Conservation (phyloP, 30 jellyfish, hydroid and myxozoan species). For the Aurelia sp. region DNA sequence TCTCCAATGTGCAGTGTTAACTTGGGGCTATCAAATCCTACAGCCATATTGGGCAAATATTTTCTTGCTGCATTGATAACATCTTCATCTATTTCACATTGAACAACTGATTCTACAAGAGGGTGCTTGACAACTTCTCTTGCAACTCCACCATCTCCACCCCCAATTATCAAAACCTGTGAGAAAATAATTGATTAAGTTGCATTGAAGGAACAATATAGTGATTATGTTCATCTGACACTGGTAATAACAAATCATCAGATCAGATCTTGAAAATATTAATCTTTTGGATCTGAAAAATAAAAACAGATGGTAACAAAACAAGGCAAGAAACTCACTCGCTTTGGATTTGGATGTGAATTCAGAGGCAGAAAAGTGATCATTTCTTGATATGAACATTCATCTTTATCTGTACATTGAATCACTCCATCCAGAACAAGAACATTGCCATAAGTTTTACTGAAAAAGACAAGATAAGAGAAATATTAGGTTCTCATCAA, state of each 20-base stretch:
- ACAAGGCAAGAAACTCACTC: background rate
- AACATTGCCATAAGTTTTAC: conserved; percentile 85
- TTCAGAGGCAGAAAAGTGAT: conserved; percentile 75
- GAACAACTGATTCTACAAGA: conserved; percentile 82
- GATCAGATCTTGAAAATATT: too few species aligned
- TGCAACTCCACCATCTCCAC: conserved; percentile 99
- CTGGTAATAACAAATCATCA: too few species aligned
- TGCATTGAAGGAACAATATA: too few species aligned
- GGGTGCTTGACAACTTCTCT: conserved; percentile 94
- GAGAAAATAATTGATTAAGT: too few species aligned
- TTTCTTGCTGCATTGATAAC: conserved; percentile 82
- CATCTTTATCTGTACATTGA: conserved; percentile 80
- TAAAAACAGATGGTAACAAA: too few species aligned
- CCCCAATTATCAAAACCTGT: conserved; percentile 92
- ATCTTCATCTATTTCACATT: conserved; percentile 96
- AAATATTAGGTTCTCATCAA: background rate
- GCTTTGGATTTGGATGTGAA: conserved; percentile 81
- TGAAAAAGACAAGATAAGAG: background rate
- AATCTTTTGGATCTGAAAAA: too few species aligned
- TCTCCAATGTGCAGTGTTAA: conserved; percentile 74
- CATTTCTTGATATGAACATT: conserved; percentile 89
- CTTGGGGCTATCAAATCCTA: conserved; percentile 82
- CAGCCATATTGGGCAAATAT: conserved; percentile 83
- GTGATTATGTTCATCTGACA: too few species aligned
- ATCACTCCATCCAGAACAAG: conserved; percentile 87